These are phyloP conservation scores for Lycia hirtaria DNA, from an alignment of 2,888 invertebrate genomes.

Conservation along the genomic window DNA sequence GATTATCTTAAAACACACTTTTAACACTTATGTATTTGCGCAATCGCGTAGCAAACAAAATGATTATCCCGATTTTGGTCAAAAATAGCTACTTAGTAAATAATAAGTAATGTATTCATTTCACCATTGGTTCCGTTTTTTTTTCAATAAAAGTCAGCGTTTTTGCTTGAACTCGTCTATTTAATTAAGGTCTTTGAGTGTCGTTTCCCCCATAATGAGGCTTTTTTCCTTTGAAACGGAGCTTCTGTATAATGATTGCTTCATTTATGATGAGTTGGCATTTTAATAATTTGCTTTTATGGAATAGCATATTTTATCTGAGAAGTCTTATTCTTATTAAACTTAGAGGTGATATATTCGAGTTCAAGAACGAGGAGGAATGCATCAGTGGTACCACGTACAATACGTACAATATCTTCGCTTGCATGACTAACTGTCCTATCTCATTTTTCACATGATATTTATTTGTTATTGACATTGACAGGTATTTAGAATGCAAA, in stretches of 20 bases:
- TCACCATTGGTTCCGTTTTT: conserved; percentile 7
- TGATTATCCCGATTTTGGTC: no score
- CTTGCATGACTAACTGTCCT: no score
- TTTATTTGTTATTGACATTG: no score
- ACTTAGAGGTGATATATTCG: neutral
- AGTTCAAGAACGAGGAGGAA: no score
- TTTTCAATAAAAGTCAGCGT: conserved; percentile 18
- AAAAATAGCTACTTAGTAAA: no score
- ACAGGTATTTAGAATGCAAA: no score
- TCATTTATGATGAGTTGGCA: conserved; percentile 6
- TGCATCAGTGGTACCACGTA: neutral
- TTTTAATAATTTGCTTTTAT: conserved; percentile 3
- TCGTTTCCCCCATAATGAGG: conserved; percentile 36
- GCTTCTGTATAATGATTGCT: conserved; percentile 7
- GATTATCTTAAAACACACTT: no score
- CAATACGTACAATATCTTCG: neutral
- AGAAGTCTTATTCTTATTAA: no score
- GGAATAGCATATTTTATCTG: neutral
- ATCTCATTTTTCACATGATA: no score
- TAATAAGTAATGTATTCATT: conserved; percentile 13
- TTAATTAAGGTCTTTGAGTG: conserved; percentile 52
- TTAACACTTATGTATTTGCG: no score
- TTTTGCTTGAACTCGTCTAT: conserved; percentile 23
- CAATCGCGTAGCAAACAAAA: no score
- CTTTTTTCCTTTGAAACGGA: conserved; percentile 18